Evolutionary conservation across 2,888 invertebrate species (phyloP), one percentile per base, ranked within the genome.

Genomic region (Ochlodes sylvanus): DNA sequence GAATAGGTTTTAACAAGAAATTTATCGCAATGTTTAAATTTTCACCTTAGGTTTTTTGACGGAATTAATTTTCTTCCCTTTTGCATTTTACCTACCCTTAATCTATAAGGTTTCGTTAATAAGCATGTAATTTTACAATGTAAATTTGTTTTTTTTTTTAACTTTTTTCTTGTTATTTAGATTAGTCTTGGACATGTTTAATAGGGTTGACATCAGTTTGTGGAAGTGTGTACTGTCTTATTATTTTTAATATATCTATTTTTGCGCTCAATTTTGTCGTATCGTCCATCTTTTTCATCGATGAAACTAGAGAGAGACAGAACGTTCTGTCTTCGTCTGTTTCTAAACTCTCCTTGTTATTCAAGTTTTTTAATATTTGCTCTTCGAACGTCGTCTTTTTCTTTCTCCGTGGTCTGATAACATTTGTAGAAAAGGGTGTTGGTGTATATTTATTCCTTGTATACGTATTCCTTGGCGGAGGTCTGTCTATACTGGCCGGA

Each of bases 241-340:
- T 50, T 19, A 50, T 19, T 50, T 50, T 50, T 19, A 50, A 19
- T 50, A 50, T 50, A 50, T 50, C 50, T 50, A 50, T 50, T 50
- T 50, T 50, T 4, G 50, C 50, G 6, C 10, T 50, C 5, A 50
- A 9, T 50, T 50, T 50, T n/a, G 50, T 19, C 2, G 50, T 5
- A 12, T 50, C 50, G 19, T 19, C 17, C 50, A 50, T 50, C 50
- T 19, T 50, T 19, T 50, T 50, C 50, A 50, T 50, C 3, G 50
- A 50, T 19, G 50, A 19, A 2, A 50, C 50, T 12, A 50, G 12
- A 10, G 50, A 50, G 50, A 50, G 50, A 50, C 50, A 50, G 19
- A 50, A 50, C 12, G 50, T 50, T 19, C 50, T 50, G 19, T 50
- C 50, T 50, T 19, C 50, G 19, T 50, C 50, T 50, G 50, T 50